Base-by-base conservation (phyloP, 2,797 vertebrate species). In the Cyprinella venusta region DNA sequence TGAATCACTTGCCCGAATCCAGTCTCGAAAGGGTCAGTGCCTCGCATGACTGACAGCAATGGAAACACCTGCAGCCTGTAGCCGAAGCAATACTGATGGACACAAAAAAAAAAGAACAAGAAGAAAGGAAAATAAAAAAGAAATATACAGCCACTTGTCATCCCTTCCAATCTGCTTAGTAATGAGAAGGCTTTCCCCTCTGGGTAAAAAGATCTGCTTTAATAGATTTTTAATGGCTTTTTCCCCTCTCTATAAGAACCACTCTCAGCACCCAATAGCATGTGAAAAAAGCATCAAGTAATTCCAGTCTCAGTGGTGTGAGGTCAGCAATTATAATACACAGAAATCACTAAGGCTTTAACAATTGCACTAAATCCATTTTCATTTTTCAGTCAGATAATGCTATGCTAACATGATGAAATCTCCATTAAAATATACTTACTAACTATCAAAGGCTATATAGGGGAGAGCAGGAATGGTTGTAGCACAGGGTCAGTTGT, bases 141-240 rank as follows among this genome's bases (percentile, higher is more conserved):
- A 92, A 87, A 90, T 83, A 93, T 90, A 89, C 85, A 86, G 88
- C 85, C 79, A 88, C 88, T 91, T 91, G 90, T 92, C 90, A 91
- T 91, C 86, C 88, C 86, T 89, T 88, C 85, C 91, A 90, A 89
- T 91, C 89, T 90, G 90, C 89, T 92, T 92, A 92, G 90, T 91
- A 92, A 91, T 91, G 90, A 91, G 90, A 90, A 90, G 87, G 89
- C 90, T 91, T 89, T 90, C 89, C 90, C 92, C 91, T 90, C 82
- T 90, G 91, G 89, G 91, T 93, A 88, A 90, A 92, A 92, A 93
- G 90, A 94, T 90, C 88, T 84, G 89, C 84, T 88, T 91, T 92
- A 94, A 94, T 93, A 93, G 90, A 93, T 92, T 93, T 91, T 93
- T 92, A 94, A 94, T 93, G 90, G 89, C 89, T 92, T 91, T 63